Evolutionary conservation across 2,797 vertebrate genomes (phyloP).

Genomic region (Delichon dasypus): DNA sequence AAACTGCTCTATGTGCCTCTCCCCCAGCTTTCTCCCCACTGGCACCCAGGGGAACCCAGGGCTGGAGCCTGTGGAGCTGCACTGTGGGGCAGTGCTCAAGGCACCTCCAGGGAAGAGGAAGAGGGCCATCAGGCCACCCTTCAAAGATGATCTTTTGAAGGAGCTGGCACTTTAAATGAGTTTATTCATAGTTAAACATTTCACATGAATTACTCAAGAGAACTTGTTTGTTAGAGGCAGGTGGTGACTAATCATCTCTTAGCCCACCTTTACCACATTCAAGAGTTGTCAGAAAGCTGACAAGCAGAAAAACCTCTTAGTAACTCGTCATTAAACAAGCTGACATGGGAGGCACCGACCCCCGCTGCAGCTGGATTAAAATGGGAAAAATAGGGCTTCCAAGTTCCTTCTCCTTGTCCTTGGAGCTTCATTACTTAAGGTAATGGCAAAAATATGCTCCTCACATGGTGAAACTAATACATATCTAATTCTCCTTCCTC

Average conservation of each 20-base stretch:
- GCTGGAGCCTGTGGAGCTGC: background rate
- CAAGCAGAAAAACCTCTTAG: conserved; percentile 43
- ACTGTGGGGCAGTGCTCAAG: background rate
- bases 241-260: conserved; percentile 56
- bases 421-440: conserved; percentile 17
- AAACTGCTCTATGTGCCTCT: background rate
- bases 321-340: conserved; percentile 41
- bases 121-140: no score
- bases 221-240: conserved; percentile 53
- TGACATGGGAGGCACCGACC: conserved; percentile 30
- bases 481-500: conserved; percentile 12
- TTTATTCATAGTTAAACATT: conserved; percentile 30
- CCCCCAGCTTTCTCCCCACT: background rate
- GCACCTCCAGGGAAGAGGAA: background rate
- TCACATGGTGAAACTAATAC: conserved; percentile 28
- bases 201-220: conserved; percentile 28
- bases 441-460: conserved; percentile 41
- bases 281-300: conserved; percentile 45
- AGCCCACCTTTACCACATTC: conserved; percentile 53
- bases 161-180: background rate
- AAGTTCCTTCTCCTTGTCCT: conserved; percentile 45
- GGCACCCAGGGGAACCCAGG: background rate
- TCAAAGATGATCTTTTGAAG: background rate
- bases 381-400: conserved; percentile 39
- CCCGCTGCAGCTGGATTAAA: conserved; percentile 36